These are phyloP conservation scores for Sebastiscus albofasciatus DNA, from an alignment of 2,797 vertebrate species.

Conservation along the genomic window DNA sequence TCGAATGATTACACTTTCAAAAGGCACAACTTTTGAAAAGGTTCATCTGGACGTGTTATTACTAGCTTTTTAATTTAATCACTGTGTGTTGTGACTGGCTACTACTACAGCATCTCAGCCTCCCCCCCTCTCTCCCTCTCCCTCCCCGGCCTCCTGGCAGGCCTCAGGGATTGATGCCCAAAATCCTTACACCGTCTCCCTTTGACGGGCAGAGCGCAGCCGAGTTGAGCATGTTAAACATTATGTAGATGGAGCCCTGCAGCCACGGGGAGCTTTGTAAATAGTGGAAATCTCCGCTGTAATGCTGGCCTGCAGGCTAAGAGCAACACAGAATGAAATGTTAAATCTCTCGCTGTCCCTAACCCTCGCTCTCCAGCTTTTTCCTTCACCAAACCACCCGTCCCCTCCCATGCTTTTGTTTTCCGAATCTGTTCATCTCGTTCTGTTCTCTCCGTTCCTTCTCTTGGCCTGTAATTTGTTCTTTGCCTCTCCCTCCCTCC, in stretches of 20 bases:
- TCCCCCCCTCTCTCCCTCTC: background rate
- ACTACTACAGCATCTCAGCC: background rate
- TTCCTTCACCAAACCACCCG: slow-evolving; percentile 22
- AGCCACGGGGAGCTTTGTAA: slow-evolving; percentile 69
- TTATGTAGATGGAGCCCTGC: slow-evolving; percentile 69
- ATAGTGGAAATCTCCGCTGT: slow-evolving; percentile 65
- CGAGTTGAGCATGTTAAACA: slow-evolving; percentile 70
- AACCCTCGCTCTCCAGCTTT: slow-evolving; percentile 12
- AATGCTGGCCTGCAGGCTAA: slow-evolving; percentile 58
- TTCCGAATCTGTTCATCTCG: slow-evolving; percentile 41
- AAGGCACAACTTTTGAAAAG: background rate
- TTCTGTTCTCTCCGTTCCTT: background rate
- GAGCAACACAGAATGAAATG: slow-evolving; percentile 54
- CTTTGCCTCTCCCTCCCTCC: slow-evolving; percentile 4
- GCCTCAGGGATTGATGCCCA: slow-evolving; percentile 59
- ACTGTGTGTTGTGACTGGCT: slow-evolving; percentile 18
- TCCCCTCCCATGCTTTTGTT: slow-evolving; percentile 46
- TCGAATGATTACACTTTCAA: background rate
- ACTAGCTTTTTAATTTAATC: slow-evolving; percentile 31
- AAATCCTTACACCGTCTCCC: slow-evolving; percentile 58
- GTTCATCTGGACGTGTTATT: background rate
- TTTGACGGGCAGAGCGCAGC: slow-evolving; percentile 59
- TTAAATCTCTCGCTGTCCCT: slow-evolving; percentile 48
- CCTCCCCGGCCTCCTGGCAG: slow-evolving; percentile 13
- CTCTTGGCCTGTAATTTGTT: slow-evolving; percentile 27